Evolutionary conservation across 2,113 vertebrate species (phyloP), one percentile per base, ranked within the genome.

Genomic region (Holacanthus passer): DNA sequence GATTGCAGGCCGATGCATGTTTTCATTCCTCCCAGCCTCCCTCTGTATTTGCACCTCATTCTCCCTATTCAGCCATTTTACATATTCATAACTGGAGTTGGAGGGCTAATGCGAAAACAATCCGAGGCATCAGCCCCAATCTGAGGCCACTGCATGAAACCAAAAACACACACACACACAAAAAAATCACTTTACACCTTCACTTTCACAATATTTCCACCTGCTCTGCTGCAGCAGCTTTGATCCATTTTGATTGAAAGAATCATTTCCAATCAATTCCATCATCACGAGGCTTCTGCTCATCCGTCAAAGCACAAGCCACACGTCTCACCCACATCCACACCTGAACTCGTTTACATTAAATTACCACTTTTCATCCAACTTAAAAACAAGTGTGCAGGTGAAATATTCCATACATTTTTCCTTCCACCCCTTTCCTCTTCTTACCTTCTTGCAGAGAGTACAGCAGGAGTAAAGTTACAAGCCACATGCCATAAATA

Each of bases 401-500:
- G 24, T 67, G n/a, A 58, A 78, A 84, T 79, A 65, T 68, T 63
- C 27, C 16, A 12, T 37, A 50, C 56, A 16, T 55, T 73, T 59
- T 17, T 19, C 14, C n/a, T n/a, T n/a, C n/a, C n/a, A n/a, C 8
- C 7, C 8, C 9, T 9, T 53, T 29, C 9, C 10, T 55, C 8
- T 22, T 69, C 93, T 93, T 96, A 97, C 97, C 97, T 97, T 96
- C 95, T 94, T 94, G 96, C 92, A 97, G 95, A 96, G 96, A 97
- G 96, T 97, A 97, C 96, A 98, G 95, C 96, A 98, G 97, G 96
- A 97, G 94, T 95, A 97, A 96, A 97, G 96, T 97, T 96, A 97
- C 96, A 96, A 98, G 97, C 97, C 96, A 98, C 97, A 98, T 98
- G 96, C 97, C 97, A 98, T 97, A 96, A 95, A 97, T 94, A 96